A percentile compares a stretch with the other conserved stretches of the same genome.
Conservation (phyloP, 2,797 vertebrate species). For the Melanotaenia maccullochi region DNA sequence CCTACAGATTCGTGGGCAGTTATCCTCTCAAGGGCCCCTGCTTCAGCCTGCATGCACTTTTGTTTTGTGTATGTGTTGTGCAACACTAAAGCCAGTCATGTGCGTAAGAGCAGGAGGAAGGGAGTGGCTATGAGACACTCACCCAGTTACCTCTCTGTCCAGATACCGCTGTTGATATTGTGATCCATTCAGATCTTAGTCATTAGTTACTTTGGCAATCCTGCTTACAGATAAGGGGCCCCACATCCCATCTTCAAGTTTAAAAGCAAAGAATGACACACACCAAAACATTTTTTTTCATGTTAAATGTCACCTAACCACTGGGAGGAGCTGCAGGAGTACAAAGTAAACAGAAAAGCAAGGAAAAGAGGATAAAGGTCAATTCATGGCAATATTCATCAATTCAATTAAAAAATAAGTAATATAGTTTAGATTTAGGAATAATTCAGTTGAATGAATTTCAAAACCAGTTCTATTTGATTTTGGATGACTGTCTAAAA, state of each 20-base stretch:
- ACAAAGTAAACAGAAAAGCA: constrained; percentile 4
- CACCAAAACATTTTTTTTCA: not conserved
- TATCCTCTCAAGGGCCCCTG: not conserved
- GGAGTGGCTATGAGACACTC: constrained; percentile 5
- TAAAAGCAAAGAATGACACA: constrained; percentile 46
- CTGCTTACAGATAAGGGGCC: not conserved
- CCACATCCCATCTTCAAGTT: not conserved
- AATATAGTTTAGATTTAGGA: not conserved
- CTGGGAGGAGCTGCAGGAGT: constrained; percentile 56
- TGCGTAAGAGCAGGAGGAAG: constrained; percentile 22
- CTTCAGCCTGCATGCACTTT: not conserved
- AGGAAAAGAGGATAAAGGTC: not conserved
- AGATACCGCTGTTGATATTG: not conserved
- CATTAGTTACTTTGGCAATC: constrained; percentile 40
- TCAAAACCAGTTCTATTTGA: not conserved
- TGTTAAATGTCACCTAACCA: constrained; percentile 22
- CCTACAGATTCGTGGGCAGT: not conserved
- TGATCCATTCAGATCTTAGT: constrained; percentile 50
- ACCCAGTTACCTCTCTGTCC: not conserved
- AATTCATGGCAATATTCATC: not conserved
- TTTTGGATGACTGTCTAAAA: not conserved
- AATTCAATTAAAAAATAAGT: not conserved
- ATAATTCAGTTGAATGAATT: not conserved
- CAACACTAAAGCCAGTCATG: constrained; percentile 14
- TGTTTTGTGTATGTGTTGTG: constrained; percentile 21